phyloP scores from a whole-genome alignment of 2,888 invertebrate genomes.

The Labia minor region DNA sequence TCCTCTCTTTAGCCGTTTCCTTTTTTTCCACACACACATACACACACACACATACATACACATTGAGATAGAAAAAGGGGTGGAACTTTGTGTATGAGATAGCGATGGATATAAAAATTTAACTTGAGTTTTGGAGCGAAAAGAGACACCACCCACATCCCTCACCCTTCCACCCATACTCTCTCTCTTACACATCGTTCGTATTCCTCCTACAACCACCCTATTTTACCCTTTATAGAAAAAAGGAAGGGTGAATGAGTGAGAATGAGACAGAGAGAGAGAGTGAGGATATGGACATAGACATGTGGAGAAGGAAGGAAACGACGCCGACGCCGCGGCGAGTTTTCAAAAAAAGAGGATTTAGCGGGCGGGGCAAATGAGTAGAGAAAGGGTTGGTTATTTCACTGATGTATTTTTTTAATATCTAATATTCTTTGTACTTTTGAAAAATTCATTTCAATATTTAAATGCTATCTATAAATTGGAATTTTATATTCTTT shows the following conservation, averaged over 20 bases:
- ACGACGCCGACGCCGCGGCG: slow-evolving; percentile 4
- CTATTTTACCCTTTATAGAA: neutral
- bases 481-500: too few relatives aligned
- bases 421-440: slow-evolving; percentile 3
- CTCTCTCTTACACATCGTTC: too few relatives aligned
- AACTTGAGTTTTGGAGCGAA: slow-evolving; percentile 13
- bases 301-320: slow-evolving; percentile 13
- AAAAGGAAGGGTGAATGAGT: too few relatives aligned
- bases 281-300: neutral
- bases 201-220: neutral
- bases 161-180: too few relatives aligned
- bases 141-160: neutral
- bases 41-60: neutral
- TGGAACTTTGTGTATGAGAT: slow-evolving; percentile 13
- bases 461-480: too few relatives aligned
- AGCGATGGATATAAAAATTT: slow-evolving; percentile 13
- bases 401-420: neutral
- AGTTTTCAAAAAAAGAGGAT: neutral
- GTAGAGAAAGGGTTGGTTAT: neutral
- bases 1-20: neutral
- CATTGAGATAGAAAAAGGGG: neutral
- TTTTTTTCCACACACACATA: neutral
- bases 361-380: neutral
- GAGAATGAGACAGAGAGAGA: too few relatives aligned
- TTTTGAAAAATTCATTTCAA: neutral